These are phyloP conservation scores for Ceratina australensis DNA, from an alignment of 1,140 invertebrate genomes.

Conservation along the genomic window DNA sequence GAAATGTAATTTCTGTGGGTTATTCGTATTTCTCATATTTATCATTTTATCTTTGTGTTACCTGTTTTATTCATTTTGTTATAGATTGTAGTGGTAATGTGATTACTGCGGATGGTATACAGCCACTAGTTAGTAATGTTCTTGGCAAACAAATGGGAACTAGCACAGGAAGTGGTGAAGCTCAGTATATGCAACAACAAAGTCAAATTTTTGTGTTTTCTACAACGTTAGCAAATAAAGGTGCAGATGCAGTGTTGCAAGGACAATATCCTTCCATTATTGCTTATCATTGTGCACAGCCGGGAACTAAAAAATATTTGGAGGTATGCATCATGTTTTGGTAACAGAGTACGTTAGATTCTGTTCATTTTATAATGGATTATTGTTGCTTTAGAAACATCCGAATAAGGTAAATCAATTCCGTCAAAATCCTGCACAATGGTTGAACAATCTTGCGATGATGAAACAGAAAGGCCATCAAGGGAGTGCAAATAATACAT, in stretches of 20 bases:
- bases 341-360: conserved; percentile 2
- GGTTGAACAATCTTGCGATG: conserved; percentile 88
- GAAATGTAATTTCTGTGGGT: not conserved
- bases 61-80: conserved; percentile 32
- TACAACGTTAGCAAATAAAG: conserved; percentile 95
- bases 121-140: conserved; percentile 88
- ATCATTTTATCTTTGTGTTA: not conserved
- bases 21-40: not conserved
- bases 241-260: conserved; percentile 93
- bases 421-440: conserved; percentile 89
- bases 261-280: conserved; percentile 95
- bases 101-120: conserved; percentile 81
- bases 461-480: conserved; percentile 85
- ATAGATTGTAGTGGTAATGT: conserved; percentile 71
- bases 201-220: conserved; percentile 99
- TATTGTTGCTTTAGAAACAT: conserved; percentile 85
- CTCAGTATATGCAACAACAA: conserved; percentile 95
- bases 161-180: conserved; percentile 83
- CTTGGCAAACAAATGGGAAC: conserved; percentile 89
- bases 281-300: conserved; percentile 96
- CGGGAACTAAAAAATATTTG: conserved; percentile 95
- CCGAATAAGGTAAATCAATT: conserved; percentile 93
- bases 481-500: conserved; percentile 74
- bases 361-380: conserved; percentile 25
- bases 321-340: conserved; percentile 83